A percentile compares a stretch with the other conserved stretches of the same genome.
These are phyloP conservation scores for Mycetomoellerius zeteki DNA, from an alignment of 1,140 invertebrate genomes.

Conservation along the genomic window DNA sequence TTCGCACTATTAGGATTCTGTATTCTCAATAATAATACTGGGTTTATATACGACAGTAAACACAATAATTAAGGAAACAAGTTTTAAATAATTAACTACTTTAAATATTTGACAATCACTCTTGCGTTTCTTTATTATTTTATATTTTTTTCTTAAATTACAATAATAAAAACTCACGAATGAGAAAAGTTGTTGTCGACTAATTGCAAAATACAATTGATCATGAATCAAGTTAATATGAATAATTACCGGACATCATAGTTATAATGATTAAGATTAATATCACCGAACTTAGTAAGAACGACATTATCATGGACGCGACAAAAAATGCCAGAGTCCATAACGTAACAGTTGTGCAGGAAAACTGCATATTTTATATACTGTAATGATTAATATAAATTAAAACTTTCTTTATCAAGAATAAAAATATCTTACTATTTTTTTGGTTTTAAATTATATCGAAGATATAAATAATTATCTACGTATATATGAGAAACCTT, in stretches of 20 bases:
- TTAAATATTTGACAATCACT: not conserved
- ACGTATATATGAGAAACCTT: not conserved
- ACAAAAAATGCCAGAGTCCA: not conserved
- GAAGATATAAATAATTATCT: not conserved
- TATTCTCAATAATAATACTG: constrained; percentile 25
- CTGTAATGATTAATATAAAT: not conserved
- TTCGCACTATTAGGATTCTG: constrained; percentile 50
- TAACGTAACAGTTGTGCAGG: constrained; percentile 20
- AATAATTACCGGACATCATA: constrained; percentile 18
- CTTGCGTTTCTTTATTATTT: not conserved
- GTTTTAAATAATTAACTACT: not conserved
- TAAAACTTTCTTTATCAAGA: not conserved
- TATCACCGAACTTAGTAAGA: constrained; percentile 3
- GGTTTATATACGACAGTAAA: not conserved
- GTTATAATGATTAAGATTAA: constrained; percentile 33
- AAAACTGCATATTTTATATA: not conserved
- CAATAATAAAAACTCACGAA: not conserved
- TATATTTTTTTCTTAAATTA: not conserved
- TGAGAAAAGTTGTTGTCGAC: not conserved
- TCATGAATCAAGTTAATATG: not conserved
- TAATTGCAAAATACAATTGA: constrained; percentile 3
- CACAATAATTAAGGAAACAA: not conserved
- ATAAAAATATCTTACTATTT: not conserved
- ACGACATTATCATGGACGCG: constrained; percentile 14
- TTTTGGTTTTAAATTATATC: not conserved